Conservation (phyloP, 2,888 invertebrate species). For the Microctonus aethiopoides region DNA sequence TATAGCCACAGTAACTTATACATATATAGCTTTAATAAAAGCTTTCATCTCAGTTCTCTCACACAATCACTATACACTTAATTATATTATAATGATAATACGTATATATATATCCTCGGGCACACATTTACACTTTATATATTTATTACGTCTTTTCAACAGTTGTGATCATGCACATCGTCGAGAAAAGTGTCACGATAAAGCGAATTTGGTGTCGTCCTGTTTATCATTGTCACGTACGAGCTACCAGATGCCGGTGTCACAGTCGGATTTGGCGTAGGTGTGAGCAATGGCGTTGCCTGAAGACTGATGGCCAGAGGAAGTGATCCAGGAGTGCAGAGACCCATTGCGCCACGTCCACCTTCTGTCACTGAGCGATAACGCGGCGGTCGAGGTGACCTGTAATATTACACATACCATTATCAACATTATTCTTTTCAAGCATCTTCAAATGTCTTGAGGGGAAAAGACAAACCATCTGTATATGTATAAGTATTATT, state of each 20-base stretch:
- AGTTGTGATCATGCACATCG: constrained; percentile 46
- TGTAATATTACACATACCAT: constrained; percentile 55
- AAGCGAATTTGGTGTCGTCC: constrained; percentile 50
- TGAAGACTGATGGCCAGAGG: constrained; percentile 82
- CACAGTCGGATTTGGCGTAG: constrained; percentile 48
- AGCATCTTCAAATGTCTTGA: neutral
- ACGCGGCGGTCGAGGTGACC: constrained; percentile 77
- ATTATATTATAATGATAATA: no score
- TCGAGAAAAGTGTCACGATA: constrained; percentile 53
- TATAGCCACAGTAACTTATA: no score
- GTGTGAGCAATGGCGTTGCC: constrained; percentile 70
- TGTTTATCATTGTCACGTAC: constrained; percentile 54
- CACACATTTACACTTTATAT: neutral
- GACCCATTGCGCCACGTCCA: constrained; percentile 76
- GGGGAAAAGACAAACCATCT: constrained; percentile 16
- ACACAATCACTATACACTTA: no score
- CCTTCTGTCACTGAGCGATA: constrained; percentile 77
- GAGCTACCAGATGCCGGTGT: constrained; percentile 62
- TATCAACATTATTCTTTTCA: neutral
- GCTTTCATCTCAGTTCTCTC: no score
- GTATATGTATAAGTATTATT: no score
- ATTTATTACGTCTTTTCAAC: constrained; percentile 15
- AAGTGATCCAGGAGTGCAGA: constrained; percentile 79
- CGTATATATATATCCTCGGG: no score
- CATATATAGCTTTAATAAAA: no score